phyloP scores from a whole-genome alignment of 2,888 invertebrate species.

The Synanthedon tipuliformis region DNA sequence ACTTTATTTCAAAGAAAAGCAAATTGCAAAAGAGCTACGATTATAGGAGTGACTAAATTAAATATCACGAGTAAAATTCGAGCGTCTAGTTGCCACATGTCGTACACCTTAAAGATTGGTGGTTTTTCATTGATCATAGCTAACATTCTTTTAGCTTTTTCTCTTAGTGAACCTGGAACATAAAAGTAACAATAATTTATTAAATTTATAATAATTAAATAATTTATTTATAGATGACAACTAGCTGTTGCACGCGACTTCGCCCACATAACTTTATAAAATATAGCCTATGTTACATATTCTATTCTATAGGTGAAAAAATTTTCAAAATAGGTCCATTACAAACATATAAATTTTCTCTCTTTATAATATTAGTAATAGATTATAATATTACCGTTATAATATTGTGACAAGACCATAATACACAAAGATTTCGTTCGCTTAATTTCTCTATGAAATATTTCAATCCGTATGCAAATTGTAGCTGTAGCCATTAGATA shows the following conservation, averaged over 20 bases:
- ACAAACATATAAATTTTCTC: no score
- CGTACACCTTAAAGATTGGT: slow-evolving; percentile 21
- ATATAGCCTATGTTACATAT: no score
- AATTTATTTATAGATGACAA: no score
- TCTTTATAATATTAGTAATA: no score
- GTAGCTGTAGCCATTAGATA: no score
- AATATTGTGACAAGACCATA: background rate
- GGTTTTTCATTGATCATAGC: background rate
- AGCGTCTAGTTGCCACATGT: slow-evolving; percentile 28
- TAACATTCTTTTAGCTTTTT: slow-evolving; percentile 1
- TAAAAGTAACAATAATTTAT: background rate
- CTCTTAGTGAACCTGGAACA: background rate
- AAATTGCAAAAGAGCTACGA: slow-evolving; percentile 27
- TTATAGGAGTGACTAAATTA: slow-evolving; percentile 20
- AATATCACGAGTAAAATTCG: slow-evolving; percentile 19
- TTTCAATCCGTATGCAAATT: slow-evolving; percentile 27
- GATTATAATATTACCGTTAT: background rate
- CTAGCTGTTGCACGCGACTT: no score
- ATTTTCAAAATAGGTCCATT: no score
- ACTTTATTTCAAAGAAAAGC: slow-evolving; percentile 14
- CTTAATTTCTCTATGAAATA: slow-evolving; percentile 31
- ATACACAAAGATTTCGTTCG: slow-evolving; percentile 31
- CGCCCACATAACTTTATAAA: no score
- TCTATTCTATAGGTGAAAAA: no score
- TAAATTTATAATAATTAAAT: no score